Base-by-base conservation (phyloP, 2,113 vertebrate genomes). In the Myotis davidii region DNA sequence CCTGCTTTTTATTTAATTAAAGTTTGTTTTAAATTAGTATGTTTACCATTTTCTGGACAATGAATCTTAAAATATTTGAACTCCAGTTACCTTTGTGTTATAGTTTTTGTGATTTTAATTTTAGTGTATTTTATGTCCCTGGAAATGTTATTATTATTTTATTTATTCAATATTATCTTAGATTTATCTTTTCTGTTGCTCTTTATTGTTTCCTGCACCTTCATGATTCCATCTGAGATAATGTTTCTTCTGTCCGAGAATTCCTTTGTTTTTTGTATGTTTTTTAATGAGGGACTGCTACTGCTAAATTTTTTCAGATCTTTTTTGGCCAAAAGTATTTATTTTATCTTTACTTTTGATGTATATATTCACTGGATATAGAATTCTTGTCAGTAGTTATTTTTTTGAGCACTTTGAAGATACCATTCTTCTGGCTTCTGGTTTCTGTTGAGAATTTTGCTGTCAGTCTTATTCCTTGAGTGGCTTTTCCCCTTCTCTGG, bases 41-140 rank as follows among this genome's bases (percentile, higher is more conserved):
- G n/a, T 91, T 93, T 91, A 56, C 42, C 32, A 45, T 72, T 95
- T 94, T 29, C 16, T 90, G 17, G 54, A 42, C 37, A 77, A 54
- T 70, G 23, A 95, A 70, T 3, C 20, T 76, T 77, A 67, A 17
- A 78, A 61, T 87, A 37, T 37, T 27, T 82, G 67, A 50, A 88
- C n/a, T 92, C 61, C 48, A n/a, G 0, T 77, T n/a, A 69, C 29
- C 48, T 83, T 92, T 67, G 42, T 50, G 29, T 52, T 95, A 64
- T 18, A 34, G 16, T 82, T 97, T 90, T 85, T 74, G 54, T 87
- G 34, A 54, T 88, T 88, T 86, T 72, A 78, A 27, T 56, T 94
- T 78, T 65, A 50, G 14, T 56, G 1, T 93, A 54, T 72, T 77
- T 92, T 76, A 14, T 73, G 34, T 64, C 17, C 37, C 59, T 74